Percentiles rank a stretch among this genome's conserved stretches.
These are phyloP conservation scores for Eristalis pertinax DNA, from an alignment of 2,888 invertebrate genomes.

Conservation along the genomic window DNA sequence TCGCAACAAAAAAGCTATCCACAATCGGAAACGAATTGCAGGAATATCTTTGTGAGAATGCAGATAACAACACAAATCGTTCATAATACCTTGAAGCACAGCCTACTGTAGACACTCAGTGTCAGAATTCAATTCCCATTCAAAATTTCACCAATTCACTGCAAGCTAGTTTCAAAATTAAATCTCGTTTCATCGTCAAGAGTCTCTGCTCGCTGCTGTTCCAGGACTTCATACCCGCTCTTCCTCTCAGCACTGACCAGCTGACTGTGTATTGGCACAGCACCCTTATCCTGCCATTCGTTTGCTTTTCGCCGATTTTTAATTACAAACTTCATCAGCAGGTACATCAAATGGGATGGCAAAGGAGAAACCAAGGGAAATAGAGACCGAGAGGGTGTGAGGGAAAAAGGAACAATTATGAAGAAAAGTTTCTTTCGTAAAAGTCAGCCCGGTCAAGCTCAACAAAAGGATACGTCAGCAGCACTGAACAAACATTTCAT, in stretches of 20 bases:
- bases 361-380: not conserved
- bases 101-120: too few relatives aligned
- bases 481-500: conserved; percentile 24
- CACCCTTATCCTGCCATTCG: not conserved
- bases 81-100: too few relatives aligned
- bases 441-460: not conserved
- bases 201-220: too few relatives aligned
- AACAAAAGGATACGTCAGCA: conserved; percentile 29
- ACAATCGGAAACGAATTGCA: too few relatives aligned
- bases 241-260: not conserved
- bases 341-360: not conserved
- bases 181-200: too few relatives aligned
- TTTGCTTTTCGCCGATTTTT: not conserved
- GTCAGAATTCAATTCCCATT: too few relatives aligned
- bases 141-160: too few relatives aligned
- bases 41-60: too few relatives aligned
- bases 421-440: not conserved
- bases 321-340: not conserved
- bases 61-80: too few relatives aligned
- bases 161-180: too few relatives aligned
- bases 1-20: too few relatives aligned
- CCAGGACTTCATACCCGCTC: too few relatives aligned
- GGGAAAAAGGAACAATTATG: not conserved
- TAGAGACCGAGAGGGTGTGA: not conserved
- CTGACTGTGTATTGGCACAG: not conserved